These are phyloP conservation scores for Octodonta nipae DNA, from an alignment of 2,888 invertebrate species.

Conservation along the genomic window DNA sequence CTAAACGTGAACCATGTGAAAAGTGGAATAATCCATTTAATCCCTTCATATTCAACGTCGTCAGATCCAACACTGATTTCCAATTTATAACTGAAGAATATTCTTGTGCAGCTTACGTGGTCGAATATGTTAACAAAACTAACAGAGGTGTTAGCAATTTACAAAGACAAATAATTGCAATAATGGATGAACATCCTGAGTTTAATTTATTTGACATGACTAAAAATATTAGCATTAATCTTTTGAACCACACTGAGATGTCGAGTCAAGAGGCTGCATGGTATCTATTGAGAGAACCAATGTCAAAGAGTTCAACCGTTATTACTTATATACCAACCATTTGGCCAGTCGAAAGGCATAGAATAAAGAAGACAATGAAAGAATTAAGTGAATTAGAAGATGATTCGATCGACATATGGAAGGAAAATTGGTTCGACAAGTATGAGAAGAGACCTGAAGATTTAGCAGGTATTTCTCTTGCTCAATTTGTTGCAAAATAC, in stretches of 20 bases:
- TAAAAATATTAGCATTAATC: constrained; percentile 15
- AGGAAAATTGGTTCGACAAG: constrained; percentile 31
- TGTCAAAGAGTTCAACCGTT: constrained; percentile 25
- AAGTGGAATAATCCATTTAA: constrained; percentile 32
- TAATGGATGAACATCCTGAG: constrained; percentile 27
- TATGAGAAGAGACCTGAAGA: constrained; percentile 31
- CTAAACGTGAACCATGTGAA: constrained; percentile 25
- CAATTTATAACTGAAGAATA: constrained; percentile 32
- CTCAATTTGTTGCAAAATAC: constrained; percentile 30
- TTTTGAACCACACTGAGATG: constrained; percentile 28
- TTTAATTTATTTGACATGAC: constrained; percentile 16
- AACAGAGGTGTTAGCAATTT: constrained; percentile 28
- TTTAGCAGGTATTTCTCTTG: constrained; percentile 25
- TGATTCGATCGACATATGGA: constrained; percentile 32
- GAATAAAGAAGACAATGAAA: constrained; percentile 24
- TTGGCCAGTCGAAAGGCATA: constrained; percentile 30
- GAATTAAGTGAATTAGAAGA: constrained; percentile 25
- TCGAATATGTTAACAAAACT: constrained; percentile 32
- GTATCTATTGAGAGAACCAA: constrained; percentile 33
- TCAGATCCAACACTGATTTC: constrained; percentile 30
- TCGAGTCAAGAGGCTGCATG: constrained; percentile 34
- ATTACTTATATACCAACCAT: constrained; percentile 29
- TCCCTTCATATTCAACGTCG: constrained; percentile 25
- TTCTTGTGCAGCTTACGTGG: constrained; percentile 32
- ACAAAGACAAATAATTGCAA: constrained; percentile 23